Evolutionary conservation across 2,888 invertebrate species (phyloP).

Genomic region (Pterostichus niger): DNA sequence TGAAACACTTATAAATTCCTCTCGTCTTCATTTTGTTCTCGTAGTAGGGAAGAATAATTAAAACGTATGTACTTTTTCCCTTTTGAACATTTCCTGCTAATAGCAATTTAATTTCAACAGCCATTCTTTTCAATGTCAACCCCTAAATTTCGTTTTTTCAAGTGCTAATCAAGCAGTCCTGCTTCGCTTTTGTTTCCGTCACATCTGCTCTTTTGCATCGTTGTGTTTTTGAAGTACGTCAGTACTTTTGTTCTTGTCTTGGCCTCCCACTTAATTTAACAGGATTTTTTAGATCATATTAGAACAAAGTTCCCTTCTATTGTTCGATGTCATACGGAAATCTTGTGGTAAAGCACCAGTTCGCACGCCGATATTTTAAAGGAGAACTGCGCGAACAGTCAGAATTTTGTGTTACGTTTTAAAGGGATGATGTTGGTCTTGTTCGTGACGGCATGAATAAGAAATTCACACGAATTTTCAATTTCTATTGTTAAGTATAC

Average conservation of each 20-base stretch:
- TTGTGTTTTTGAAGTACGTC: constrained; percentile 29
- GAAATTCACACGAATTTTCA: too few relatives aligned
- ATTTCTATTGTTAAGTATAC: too few relatives aligned
- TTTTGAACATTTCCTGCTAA: constrained; percentile 1
- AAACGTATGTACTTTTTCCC: constrained; percentile 22
- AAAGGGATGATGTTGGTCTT: too few relatives aligned
- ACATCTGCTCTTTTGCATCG: constrained; percentile 52
- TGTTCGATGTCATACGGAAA: constrained; percentile 39
- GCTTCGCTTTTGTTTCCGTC: constrained; percentile 44
- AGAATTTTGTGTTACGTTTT: too few relatives aligned
- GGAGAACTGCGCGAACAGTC: not conserved
- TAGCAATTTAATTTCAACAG: constrained; percentile 42
- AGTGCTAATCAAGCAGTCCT: constrained; percentile 28
- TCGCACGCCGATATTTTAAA: constrained; percentile 43
- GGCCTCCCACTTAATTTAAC: constrained; percentile 43
- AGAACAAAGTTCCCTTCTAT: constrained; percentile 48
- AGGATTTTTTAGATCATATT: constrained; percentile 51
- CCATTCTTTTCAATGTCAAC: constrained; percentile 26
- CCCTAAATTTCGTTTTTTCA: constrained; percentile 34
- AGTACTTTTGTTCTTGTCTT: constrained; percentile 17
- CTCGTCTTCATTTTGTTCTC: not conserved
- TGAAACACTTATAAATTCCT: not conserved
- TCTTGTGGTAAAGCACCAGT: constrained; percentile 30
- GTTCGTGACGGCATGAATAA: too few relatives aligned
- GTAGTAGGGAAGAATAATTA: not conserved